Percentiles rank a stretch among this genome's conserved stretches.
phyloP scores from a whole-genome alignment of 2,797 vertebrate genomes.

The Sciurus carolinensis region DNA sequence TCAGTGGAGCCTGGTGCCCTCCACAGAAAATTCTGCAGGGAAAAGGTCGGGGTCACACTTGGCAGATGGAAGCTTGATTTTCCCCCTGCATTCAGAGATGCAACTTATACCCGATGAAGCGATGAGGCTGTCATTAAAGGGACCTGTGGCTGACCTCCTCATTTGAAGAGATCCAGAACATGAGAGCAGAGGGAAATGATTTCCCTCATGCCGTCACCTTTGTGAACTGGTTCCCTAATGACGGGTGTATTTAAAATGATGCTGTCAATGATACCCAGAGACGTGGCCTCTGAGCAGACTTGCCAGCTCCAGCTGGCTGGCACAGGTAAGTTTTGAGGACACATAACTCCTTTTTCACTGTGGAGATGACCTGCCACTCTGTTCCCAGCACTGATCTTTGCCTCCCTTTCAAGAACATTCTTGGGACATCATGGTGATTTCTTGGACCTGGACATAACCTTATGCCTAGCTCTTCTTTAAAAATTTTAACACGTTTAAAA shows the following conservation, averaged over 20 bases:
- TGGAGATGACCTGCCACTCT: not conserved
- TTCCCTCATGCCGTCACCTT: constrained; percentile 72
- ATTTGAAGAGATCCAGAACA: constrained; percentile 75
- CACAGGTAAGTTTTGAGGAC: not conserved
- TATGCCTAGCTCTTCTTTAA: not conserved
- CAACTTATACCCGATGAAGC: constrained; percentile 46
- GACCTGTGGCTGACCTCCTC: constrained; percentile 72
- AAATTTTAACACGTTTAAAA: not conserved
- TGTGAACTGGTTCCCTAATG: constrained; percentile 71
- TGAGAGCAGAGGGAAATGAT: constrained; percentile 60
- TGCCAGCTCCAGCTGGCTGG: not conserved
- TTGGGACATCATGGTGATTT: not conserved
- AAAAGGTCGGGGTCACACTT: constrained; percentile 46
- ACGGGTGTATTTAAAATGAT: constrained; percentile 52
- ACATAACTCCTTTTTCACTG: not conserved
- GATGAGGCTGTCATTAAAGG: constrained; percentile 61
- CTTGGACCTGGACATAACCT: not conserved
- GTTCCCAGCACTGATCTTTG: not conserved
- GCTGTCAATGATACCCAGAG: constrained; percentile 46
- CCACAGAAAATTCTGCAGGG: constrained; percentile 54
- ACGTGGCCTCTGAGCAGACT: constrained; percentile 1
- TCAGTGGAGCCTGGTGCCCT: not conserved
- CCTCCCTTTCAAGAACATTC: not conserved
- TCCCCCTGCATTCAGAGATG: constrained; percentile 7
- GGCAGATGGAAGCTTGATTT: constrained; percentile 71